Conservation (phyloP, 1,140 invertebrate species). For the Drosophila sucinea region DNA sequence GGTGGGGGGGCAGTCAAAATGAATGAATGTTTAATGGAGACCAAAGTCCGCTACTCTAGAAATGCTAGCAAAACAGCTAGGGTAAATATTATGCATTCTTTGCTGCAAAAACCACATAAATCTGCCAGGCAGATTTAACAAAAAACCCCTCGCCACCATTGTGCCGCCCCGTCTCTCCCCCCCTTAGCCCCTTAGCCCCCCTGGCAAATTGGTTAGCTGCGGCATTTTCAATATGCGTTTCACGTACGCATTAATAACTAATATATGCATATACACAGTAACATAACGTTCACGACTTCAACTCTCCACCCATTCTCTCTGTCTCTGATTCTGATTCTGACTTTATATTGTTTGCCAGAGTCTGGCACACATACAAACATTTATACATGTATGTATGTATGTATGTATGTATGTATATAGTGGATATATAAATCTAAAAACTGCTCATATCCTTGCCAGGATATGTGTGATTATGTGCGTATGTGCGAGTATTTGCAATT, state of each 20-base stretch:
- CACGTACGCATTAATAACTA: conserved; percentile 81
- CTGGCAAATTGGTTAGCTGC: conserved; percentile 62
- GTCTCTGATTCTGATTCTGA: conserved; percentile 26
- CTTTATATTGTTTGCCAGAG: conserved; percentile 67
- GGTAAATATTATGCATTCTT: conserved; percentile 76
- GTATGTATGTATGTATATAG: conserved; percentile 21
- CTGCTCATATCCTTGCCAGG: conserved; percentile 62
- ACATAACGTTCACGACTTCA: conserved; percentile 31
- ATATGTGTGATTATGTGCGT: conserved; percentile 21
- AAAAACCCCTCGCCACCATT: neutral
- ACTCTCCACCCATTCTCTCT: conserved; percentile 19
- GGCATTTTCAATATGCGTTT: conserved; percentile 76
- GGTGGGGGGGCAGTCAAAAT: conserved; percentile 31
- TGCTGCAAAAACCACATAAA: conserved; percentile 80
- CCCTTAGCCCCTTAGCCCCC: conserved; percentile 18
- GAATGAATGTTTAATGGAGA: conserved; percentile 77
- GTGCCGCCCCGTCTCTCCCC: neutral
- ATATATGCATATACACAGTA: conserved; percentile 80
- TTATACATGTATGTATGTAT: conserved; percentile 34
- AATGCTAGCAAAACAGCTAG: conserved; percentile 57
- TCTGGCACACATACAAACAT: conserved; percentile 29
- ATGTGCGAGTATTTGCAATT: conserved; percentile 59
- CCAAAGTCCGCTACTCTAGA: conserved; percentile 65
- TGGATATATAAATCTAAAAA: conserved; percentile 71
- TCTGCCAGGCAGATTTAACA: conserved; percentile 58